Evolutionary conservation across 2,888 invertebrate genomes (phyloP).

Genomic region (Coecobrya sp.): DNA sequence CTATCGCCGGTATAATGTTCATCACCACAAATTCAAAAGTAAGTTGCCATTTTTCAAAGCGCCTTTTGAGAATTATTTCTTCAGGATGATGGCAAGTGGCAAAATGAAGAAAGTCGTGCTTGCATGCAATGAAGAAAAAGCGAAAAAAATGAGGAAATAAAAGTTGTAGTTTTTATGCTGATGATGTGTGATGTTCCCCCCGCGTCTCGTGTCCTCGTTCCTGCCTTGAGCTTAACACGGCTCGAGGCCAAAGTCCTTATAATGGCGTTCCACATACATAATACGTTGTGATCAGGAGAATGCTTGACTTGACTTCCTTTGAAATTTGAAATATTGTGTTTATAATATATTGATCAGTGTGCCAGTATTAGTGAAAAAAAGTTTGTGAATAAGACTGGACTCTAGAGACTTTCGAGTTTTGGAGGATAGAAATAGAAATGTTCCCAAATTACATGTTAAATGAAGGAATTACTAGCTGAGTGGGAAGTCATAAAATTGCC

Average conservation of each 20-base stretch:
- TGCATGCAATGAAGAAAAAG: neutral
- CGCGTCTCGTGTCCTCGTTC: slow-evolving; percentile 33
- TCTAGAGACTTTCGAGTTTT: too few species aligned
- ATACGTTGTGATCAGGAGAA: neutral
- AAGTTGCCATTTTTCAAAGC: neutral
- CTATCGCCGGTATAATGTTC: too few species aligned
- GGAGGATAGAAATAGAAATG: too few species aligned
- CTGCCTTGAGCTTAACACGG: slow-evolving; percentile 57
- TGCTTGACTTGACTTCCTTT: neutral
- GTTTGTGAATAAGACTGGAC: too few species aligned
- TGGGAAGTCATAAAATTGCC: too few species aligned
- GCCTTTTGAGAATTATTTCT: neutral
- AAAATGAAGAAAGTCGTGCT: neutral
- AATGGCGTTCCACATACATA: neutral
- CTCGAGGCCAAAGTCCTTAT: slow-evolving; percentile 70
- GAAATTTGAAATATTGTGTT: neutral
- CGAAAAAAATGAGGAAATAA: slow-evolving; percentile 28
- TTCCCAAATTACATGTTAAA: too few species aligned
- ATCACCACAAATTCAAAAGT: neutral
- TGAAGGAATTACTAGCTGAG: too few species aligned
- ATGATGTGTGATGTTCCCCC: neutral
- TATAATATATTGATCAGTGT: too few species aligned
- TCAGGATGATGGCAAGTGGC: slow-evolving; percentile 14
- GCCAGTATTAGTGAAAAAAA: too few species aligned
- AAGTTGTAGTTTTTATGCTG: neutral